Conservation (phyloP, 2,113 vertebrate species). For the Sander vitreus region DNA sequence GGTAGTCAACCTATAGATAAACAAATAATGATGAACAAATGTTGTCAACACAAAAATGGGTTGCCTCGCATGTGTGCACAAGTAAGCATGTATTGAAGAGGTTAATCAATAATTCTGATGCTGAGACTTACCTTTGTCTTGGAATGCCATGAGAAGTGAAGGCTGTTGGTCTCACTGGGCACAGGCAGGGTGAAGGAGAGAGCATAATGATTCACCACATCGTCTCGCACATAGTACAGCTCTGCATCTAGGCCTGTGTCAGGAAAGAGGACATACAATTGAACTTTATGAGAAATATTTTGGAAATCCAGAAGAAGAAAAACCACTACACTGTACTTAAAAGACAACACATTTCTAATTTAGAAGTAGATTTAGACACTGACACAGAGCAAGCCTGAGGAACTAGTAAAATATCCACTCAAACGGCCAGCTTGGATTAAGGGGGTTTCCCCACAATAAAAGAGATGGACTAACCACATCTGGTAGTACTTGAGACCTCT, state of each 20-base stretch:
- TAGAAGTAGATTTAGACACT: background rate
- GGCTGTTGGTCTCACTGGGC: slow-evolving; percentile 94
- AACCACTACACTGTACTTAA: background rate
- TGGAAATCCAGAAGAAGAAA: background rate
- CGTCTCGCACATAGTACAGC: slow-evolving; percentile 95
- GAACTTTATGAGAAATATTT: background rate
- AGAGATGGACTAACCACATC: slow-evolving; percentile 59
- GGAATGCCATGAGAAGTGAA: slow-evolving; percentile 96
- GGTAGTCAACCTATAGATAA: slow-evolving; percentile 91
- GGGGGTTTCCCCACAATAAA: slow-evolving; percentile 32
- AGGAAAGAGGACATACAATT: slow-evolving; percentile 14
- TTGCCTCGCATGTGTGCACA: background rate
- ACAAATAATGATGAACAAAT: background rate
- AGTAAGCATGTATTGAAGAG: background rate
- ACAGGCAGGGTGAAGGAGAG: slow-evolving; percentile 95
- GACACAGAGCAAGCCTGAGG: background rate
- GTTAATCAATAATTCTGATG: too few species aligned
- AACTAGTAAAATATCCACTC: slow-evolving; percentile 28
- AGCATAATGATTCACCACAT: slow-evolving; percentile 93
- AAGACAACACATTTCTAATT: slow-evolving; percentile 11
- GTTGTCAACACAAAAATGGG: background rate
- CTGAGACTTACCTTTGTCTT: slow-evolving; percentile 88
- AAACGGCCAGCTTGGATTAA: slow-evolving; percentile 27
- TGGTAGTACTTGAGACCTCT: slow-evolving; percentile 69
- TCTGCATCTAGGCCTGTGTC: slow-evolving; percentile 95